Conservation (phyloP, 2,113 vertebrate species). For the Elephas maximus region DNA sequence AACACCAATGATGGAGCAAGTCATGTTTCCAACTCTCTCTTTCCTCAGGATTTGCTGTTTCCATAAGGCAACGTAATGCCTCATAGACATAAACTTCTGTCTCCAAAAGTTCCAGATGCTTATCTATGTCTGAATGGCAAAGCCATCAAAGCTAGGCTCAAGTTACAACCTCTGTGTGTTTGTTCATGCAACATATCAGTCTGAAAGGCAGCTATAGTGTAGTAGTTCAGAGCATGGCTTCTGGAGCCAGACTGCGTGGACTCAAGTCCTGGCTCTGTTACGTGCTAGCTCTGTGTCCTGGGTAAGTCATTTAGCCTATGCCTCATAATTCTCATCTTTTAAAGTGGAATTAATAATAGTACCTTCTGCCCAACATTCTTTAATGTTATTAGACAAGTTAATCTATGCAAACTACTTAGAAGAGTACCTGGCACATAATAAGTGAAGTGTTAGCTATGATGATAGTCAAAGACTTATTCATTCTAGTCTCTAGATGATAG, state of each 20-base stretch:
- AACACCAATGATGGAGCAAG: neutral
- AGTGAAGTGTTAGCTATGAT: neutral
- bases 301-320: neutral
- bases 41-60: neutral
- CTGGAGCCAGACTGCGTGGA: neutral
- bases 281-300: constrained; percentile 5
- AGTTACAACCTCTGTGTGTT: neutral
- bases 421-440: neutral
- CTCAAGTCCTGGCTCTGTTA: neutral
- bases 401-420: constrained; percentile 32
- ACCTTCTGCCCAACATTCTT: neutral
- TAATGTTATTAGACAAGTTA: constrained; percentile 33
- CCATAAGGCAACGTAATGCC: neutral
- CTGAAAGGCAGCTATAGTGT: neutral
- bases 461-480: neutral
- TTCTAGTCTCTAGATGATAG: neutral
- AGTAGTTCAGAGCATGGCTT: neutral
- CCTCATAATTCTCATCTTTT: constrained; percentile 2
- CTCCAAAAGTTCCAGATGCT: neutral
- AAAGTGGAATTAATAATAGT: constrained; percentile 22
- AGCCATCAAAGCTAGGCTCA: neutral
- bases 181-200: neutral
- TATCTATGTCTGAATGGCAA: neutral
- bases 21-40: neutral
- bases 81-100: neutral